Evolutionary conservation across 30 jellyfish, hydroid and myxozoan genomes (phyloP).

Genomic region (Cassiopea andromeda): DNA sequence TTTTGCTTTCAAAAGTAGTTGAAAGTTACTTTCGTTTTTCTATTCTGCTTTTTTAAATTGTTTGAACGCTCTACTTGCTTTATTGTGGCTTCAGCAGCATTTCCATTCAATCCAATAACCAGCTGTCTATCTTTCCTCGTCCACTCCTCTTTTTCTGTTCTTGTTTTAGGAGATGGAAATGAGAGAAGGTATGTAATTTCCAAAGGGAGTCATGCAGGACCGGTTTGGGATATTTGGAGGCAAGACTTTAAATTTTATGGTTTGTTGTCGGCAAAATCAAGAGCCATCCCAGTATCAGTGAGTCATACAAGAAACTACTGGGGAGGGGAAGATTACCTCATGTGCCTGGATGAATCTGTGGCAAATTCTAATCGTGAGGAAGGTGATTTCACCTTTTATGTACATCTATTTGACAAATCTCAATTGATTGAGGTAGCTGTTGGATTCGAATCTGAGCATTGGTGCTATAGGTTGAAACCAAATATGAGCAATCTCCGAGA

Average conservation of each 20-base stretch:
- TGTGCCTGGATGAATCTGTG: not conserved
- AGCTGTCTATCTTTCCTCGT: too few relatives aligned
- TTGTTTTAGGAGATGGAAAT: not conserved
- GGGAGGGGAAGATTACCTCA: not conserved
- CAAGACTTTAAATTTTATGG: not conserved
- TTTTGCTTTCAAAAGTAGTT: not conserved
- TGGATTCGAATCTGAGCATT: conserved; percentile 25
- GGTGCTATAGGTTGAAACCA: conserved; percentile 13
- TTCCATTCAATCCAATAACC: too few relatives aligned
- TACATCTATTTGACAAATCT: not conserved
- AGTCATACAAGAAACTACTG: not conserved
- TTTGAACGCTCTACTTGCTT: too few relatives aligned
- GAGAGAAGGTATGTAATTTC: not conserved
- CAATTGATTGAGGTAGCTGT: conserved; percentile 5
- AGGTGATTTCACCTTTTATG: not conserved
- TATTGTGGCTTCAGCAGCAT: too few relatives aligned
- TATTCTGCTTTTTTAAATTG: too few relatives aligned
- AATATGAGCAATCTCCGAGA: not conserved
- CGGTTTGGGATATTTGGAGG: not conserved
- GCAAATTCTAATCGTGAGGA: not conserved
- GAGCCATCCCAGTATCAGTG: not conserved
- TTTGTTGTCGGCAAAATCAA: not conserved
- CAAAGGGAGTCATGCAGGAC: not conserved
- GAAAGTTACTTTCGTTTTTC: too few relatives aligned
- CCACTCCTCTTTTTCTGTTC: not conserved